Evolutionary conservation across 2,113 vertebrate genomes (phyloP).

Genomic region (Podocnemis expansa): DNA sequence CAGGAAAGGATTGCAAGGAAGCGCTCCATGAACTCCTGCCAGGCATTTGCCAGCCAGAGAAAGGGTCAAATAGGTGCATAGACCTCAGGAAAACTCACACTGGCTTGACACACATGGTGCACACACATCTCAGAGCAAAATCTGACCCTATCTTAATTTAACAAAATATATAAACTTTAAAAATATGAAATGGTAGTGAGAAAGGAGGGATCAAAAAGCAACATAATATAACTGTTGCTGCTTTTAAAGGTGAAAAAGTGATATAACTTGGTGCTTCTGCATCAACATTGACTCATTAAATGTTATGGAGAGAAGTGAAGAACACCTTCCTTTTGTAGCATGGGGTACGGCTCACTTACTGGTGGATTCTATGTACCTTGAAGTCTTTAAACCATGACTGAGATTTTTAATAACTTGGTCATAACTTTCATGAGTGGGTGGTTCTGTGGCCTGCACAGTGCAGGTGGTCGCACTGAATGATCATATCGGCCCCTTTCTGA

Average conservation of each 20-base stretch:
- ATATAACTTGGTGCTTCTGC: slow-evolving; percentile 22
- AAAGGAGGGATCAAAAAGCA: slow-evolving; percentile 2
- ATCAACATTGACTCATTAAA: slow-evolving; percentile 4
- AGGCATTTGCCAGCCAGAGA: not conserved
- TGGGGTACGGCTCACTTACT: no score
- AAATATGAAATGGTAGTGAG: slow-evolving; percentile 21
- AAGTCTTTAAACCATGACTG: no score
- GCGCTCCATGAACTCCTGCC: not conserved
- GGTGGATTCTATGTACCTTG: no score
- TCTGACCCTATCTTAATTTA: not conserved
- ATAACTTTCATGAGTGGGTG: no score
- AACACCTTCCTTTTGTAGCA: no score
- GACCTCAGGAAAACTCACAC: not conserved
- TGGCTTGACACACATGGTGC: not conserved
- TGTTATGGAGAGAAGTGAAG: not conserved
- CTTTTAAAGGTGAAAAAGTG: not conserved
- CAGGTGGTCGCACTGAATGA: no score
- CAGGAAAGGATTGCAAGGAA: not conserved
- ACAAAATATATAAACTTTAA: not conserved
- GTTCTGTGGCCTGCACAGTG: no score
- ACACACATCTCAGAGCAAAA: not conserved
- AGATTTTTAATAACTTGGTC: no score
- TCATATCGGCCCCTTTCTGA: no score
- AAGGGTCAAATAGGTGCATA: not conserved
- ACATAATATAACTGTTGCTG: not conserved